Evolutionary conservation across 1,140 invertebrate genomes (phyloP), one percentile per base, ranked within the genome.

Genomic region (Anoplophora glabripennis): DNA sequence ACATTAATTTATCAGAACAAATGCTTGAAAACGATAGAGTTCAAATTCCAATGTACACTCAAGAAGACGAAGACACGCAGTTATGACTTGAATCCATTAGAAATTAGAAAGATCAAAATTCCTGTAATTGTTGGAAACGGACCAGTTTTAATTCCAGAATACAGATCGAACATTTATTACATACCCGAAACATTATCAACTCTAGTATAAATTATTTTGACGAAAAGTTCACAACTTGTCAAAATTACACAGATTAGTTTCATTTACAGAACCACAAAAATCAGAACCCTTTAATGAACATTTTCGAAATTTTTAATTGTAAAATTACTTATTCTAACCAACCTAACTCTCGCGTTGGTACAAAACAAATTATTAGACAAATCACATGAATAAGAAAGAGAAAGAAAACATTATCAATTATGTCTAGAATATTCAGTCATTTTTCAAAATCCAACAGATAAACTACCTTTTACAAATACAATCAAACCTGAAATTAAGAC

Each of bases 1-100:
- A 52, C 37, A 54, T 54, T 5, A 28, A 44, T n/a, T n/a, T n/a
- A n/a, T 12, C 34, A 54, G 44, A 54, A 33, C 8, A 54, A 21
- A 14, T 28, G 44, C 40, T 49, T 4, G 12, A 12, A 33, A 49
- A 49, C 12, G 17, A 54, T 10, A 28, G 44, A 33, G 9, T 54
- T 10, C 10, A 54, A 54, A 54, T 54, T 42, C 52, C 37, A 1
- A 41, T 42, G 21, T 21, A 15, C 3, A 42, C 33, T 54, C 1
- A 37, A 7, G 11, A 18, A 53, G 49, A 53, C 11, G 36, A 37
- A 8, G 3, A 35, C 11, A 10, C 28, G 21, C 5, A 28, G 21
- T 28, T 28, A 28, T 5, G 21, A 28, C 21, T n/a, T n/a, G 5
- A 28, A 28, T 28, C 21, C 21, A 3, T 28, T 28, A 28, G 5